Evolutionary conservation across 2,888 invertebrate species (phyloP), one percentile per base, ranked within the genome.

Genomic region (Athalia rosae): DNA sequence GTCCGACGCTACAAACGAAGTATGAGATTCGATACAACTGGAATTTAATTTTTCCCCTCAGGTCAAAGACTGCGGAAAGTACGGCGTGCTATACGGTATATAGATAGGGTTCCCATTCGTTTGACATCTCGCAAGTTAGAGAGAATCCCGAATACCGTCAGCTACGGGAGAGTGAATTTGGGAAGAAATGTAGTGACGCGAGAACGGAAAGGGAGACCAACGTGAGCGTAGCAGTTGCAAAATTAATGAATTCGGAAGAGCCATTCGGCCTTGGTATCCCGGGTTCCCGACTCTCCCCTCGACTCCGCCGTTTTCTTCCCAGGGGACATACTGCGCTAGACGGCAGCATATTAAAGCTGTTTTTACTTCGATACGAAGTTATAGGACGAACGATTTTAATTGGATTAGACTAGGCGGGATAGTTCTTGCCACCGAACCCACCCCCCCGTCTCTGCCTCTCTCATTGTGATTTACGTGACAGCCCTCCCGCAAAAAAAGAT

Each of bases 1-100:
- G 28, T 28, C 28, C 28, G 28, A 28, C 28, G 28, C 28, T 28
- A 47, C 64, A 64, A 28, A 53, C 41, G 15, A 11, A 67, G 41
- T 50, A 48, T 53, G 48, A 15, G 13, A 53, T 67, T 53, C 47
- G 48, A 66, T 48, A 66, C 28, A 67, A 5, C 53, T 41, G 48
- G 15, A 41, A 67, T 67, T 67, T 28, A 67, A 67, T 67, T 67
- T 53, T n/a, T 13, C 28, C 28, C 28, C 28, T 28, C 50, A 53
- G 67, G 41, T 67, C 41, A 28, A 28, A 28, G 28, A 28, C 41
- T 67, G 28, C 67, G n/a, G 50, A 13, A 62, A n/a, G 13, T 53
- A 48, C 67, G 53, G 83, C 79, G 77, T 77, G 79, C 73, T 69
- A n/a, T n/a, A 79, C 59, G 74, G 79, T 73, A 66, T 53, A 66